Evolutionary conservation across 2,113 vertebrate genomes (phyloP), one percentile per base, ranked within the genome.

Genomic region (Rallus limicola): DNA sequence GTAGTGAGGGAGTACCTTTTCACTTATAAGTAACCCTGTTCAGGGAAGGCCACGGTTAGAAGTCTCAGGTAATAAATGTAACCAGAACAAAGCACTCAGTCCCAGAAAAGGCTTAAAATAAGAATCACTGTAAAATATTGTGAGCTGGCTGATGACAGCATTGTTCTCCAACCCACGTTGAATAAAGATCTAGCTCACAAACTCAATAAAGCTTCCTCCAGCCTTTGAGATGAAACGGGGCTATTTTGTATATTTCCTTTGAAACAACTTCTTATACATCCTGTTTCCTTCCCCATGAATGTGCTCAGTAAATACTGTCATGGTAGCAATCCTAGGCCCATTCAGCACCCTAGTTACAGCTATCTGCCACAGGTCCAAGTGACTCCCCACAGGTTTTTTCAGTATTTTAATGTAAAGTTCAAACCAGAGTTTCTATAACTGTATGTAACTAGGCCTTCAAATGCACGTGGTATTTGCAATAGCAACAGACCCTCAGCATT

Each of bases 121-220:
- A 80, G 29, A 52, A 21, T 21, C 6, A 13, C 10, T 5, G 19
- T 40, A n/a, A 72, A 95, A 48, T 5, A 6, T 46, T 40, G 2
- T 38, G 31, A 71, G 18, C n/a, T 0, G 0, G 18, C 25, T 86
- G 29, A 64, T 8, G 14, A 25, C 19, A 63, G 23, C 15, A 29
- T 18, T 75, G 25, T 13, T 72, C 64, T 89, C n/a, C 34, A 76
- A 0, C 10, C 8, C 58, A 1, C 0, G 8, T 0, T 60, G 29
- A 24, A 34, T 46, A 56, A 93, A 81, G 29, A 20, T 65, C 31
- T 79, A 60, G 13, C 13, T 40, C 14, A 6, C 50, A 88, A 70
- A n/a, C 16, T 13, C 52, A 3, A n/a, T 34, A 53, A 44, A 17
- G 15, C 23, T 94, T 87, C 38, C 26, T 90, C 31, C 20, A 59